phyloP scores from a whole-genome alignment of 2,888 invertebrate genomes.

The Temnothorax ravouxi region DNA sequence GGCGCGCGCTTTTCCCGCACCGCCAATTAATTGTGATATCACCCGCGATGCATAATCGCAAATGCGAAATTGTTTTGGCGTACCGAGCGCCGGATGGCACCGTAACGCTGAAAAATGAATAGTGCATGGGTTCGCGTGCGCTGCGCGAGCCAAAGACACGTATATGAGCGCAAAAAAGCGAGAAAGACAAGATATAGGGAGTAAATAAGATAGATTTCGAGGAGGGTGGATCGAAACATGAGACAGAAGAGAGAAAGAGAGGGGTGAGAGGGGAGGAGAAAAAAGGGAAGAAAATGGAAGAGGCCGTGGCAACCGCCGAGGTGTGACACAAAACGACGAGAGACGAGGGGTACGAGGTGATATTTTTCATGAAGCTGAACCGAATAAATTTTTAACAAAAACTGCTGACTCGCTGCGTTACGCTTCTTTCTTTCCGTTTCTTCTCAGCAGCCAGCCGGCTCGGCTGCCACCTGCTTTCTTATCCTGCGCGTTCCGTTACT shows the following conservation, averaged over 20 bases:
- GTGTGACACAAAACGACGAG: constrained; percentile 73
- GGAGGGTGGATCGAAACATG: constrained; percentile 56
- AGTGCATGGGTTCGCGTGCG: constrained; percentile 33
- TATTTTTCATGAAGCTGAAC: constrained; percentile 78
- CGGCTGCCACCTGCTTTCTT: constrained; percentile 62
- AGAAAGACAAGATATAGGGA: constrained; percentile 55
- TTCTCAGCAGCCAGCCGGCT: constrained; percentile 62
- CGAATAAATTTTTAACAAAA: constrained; percentile 82
- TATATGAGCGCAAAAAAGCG: constrained; percentile 53
- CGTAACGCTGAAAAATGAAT: constrained; percentile 64
- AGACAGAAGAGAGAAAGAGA: constrained; percentile 22
- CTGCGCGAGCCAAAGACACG: constrained; percentile 42
- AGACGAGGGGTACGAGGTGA: constrained; percentile 69
- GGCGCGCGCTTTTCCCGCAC: constrained; percentile 18
- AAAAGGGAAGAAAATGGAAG: constrained; percentile 28
- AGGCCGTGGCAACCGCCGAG: constrained; percentile 66
- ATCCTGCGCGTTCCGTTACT: constrained; percentile 54
- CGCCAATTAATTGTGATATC: constrained; percentile 46
- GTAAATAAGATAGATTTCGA: constrained; percentile 50
- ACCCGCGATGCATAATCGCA: constrained; percentile 25
- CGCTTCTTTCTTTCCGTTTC: constrained; percentile 66
- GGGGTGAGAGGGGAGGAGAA: constrained; percentile 27
- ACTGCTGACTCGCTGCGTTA: constrained; percentile 78
- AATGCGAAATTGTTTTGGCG: constrained; percentile 35
- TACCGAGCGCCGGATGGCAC: constrained; percentile 49